phyloP scores from a whole-genome alignment of 2,113 vertebrate genomes.

The Mixornis gularis region DNA sequence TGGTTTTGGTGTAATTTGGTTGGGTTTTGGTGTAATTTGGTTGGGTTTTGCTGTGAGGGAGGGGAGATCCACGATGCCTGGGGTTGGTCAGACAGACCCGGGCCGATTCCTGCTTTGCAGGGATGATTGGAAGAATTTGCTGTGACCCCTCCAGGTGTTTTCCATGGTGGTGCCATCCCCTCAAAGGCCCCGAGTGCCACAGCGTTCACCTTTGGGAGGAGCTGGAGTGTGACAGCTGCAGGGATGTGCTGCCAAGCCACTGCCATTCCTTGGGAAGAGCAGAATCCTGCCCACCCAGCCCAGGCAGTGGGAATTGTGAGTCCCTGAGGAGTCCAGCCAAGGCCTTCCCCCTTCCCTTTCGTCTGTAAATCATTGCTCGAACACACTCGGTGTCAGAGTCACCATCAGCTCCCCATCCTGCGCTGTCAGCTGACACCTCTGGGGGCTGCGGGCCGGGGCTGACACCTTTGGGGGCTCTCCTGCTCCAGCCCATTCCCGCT shows the following conservation, averaged over 20 bases:
- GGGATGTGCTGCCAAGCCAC: background rate
- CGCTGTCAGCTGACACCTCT: background rate
- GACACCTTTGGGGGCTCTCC: background rate
- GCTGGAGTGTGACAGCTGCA: fast-evolving
- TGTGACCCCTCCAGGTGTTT: background rate
- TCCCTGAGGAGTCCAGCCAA: background rate
- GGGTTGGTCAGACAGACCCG: fast-evolving
- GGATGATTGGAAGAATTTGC: background rate
- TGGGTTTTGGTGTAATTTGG: no score
- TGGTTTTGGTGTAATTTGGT: background rate
- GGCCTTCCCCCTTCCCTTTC: background rate
- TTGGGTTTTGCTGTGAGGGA: background rate
- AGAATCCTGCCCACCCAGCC: background rate
- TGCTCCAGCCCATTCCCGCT: background rate
- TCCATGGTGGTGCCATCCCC: background rate
- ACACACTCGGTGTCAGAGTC: background rate
- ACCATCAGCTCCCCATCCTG: background rate
- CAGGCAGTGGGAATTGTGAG: background rate
- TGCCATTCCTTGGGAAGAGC: background rate
- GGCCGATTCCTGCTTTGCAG: background rate
- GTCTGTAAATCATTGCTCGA: background rate
- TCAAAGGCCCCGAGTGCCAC: background rate
- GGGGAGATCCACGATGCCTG: fast-evolving
- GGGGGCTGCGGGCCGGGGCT: no score
- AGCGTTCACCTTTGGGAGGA: background rate